A percentile compares a stretch with the other conserved stretches of the same genome.
Conservation (phyloP, 2,888 invertebrate genomes). For the Smittia sp. region DNA sequence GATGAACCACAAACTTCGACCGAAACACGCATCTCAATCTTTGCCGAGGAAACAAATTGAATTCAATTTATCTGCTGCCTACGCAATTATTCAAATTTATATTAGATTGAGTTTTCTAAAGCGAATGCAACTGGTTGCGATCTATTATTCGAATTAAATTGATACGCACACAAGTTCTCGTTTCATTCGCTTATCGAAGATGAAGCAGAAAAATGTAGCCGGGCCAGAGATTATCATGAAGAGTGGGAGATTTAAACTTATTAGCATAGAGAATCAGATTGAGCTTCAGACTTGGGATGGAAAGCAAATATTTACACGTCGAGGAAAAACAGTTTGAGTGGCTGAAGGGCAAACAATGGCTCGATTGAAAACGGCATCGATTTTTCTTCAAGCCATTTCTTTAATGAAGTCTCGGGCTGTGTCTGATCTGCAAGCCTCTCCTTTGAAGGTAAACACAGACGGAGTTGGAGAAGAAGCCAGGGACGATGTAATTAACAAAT, state of each 20-base stretch:
- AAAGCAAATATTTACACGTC: conserved; percentile 15
- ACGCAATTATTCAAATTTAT: conserved; percentile 37
- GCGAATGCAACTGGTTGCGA: conserved; percentile 33
- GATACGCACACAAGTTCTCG: conserved; percentile 7
- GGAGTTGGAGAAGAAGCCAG: too few relatives aligned
- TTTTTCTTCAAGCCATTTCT: too few relatives aligned
- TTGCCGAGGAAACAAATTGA: conserved; percentile 27
- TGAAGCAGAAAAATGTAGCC: too few relatives aligned
- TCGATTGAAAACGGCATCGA: too few relatives aligned
- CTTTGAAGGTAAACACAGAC: too few relatives aligned
- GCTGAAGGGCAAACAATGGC: background rate
- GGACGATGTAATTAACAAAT: too few relatives aligned
- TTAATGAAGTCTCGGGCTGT: too few relatives aligned
- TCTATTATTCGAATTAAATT: conserved; percentile 32
- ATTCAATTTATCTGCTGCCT: conserved; percentile 30
- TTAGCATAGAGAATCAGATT: conserved; percentile 1
- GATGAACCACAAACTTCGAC: conserved; percentile 7
- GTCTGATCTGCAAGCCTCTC: too few relatives aligned
- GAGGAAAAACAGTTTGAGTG: background rate
- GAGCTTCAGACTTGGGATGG: background rate
- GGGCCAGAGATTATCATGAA: too few relatives aligned
- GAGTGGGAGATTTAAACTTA: conserved; percentile 1
- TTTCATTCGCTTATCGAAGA: too few relatives aligned
- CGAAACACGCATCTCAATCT: background rate
- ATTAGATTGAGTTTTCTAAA: background rate